Conservation (phyloP, 2,113 vertebrate genomes). For the Pelodiscus sinensis region DNA sequence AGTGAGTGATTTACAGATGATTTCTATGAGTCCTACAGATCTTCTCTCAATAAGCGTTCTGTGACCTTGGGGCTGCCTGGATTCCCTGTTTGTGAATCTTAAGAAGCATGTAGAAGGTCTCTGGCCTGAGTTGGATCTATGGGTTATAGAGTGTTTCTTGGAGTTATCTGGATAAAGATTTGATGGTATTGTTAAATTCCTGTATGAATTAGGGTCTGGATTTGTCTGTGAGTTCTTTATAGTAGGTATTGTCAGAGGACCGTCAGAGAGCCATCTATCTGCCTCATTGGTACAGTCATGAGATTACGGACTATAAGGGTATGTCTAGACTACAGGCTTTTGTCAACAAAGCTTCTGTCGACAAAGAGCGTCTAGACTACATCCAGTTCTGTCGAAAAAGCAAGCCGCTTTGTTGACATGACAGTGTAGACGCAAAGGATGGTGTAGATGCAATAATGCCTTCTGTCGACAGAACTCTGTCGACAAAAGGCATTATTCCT, state of each 20-base stretch:
- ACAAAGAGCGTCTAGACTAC: too few relatives aligned
- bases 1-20: not conserved
- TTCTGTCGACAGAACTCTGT: too few relatives aligned
- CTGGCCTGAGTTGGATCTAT: not conserved
- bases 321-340: too few relatives aligned
- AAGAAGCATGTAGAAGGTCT: not conserved
- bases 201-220: not conserved
- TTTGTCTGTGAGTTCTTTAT: not conserved
- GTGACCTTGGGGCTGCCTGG: not conserved
- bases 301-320: not conserved
- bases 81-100: not conserved
- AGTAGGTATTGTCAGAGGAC: not conserved
- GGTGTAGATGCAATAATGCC: too few relatives aligned
- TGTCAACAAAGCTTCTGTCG: too few relatives aligned
- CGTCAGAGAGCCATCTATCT: not conserved
- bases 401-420: too few relatives aligned
- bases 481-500: too few relatives aligned
- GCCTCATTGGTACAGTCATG: not conserved
- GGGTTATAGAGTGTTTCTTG: not conserved
- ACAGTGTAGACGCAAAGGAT: too few relatives aligned
- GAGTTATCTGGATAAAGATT: not conserved
- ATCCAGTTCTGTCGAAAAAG: too few relatives aligned
- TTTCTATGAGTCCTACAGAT: not conserved
- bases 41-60: not conserved
- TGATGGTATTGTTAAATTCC: not conserved